A percentile compares a stretch with the other conserved stretches of the same genome.
phyloP scores from a whole-genome alignment of 2,113 vertebrate genomes.

The Panthera leo region DNA sequence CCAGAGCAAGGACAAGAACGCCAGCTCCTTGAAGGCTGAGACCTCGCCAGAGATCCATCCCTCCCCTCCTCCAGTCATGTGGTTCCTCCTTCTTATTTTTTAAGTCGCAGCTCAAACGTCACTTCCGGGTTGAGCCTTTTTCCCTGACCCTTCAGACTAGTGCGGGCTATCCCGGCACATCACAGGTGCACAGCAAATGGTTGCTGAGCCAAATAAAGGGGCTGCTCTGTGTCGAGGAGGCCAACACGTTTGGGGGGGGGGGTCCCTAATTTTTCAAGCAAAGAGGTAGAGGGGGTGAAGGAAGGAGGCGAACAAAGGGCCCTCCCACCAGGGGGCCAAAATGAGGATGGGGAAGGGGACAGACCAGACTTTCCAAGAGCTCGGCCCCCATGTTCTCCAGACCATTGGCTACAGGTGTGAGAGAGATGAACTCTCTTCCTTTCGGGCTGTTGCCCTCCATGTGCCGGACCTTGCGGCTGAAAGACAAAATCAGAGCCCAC shows the following conservation, averaged over 20 bases:
- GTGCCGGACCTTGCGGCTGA: background rate
- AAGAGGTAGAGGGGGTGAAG: background rate
- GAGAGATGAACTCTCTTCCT: background rate
- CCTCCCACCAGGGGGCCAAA: background rate
- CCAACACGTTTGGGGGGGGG: accelerated
- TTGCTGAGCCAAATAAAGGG: background rate
- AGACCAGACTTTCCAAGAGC: conserved; percentile 54
- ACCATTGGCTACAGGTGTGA: background rate
- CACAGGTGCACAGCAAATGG: background rate
- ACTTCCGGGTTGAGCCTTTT: background rate
- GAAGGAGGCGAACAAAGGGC: background rate
- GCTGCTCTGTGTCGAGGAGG: background rate
- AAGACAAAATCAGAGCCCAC: conserved; percentile 29
- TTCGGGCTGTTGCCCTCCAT: background rate
- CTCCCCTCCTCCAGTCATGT: too few species aligned
- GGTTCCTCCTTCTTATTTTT: background rate
- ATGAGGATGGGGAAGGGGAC: background rate
- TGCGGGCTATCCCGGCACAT: background rate
- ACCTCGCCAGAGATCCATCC: background rate
- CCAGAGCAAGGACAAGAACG: background rate
- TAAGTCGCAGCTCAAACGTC: background rate
- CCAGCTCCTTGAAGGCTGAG: background rate
- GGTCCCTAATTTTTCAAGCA: background rate
- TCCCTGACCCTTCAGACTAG: background rate
- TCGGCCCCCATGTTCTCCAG: conserved; percentile 61